Base-by-base conservation (phyloP, 2,113 vertebrate genomes). In the Morone chrysops region DNA sequence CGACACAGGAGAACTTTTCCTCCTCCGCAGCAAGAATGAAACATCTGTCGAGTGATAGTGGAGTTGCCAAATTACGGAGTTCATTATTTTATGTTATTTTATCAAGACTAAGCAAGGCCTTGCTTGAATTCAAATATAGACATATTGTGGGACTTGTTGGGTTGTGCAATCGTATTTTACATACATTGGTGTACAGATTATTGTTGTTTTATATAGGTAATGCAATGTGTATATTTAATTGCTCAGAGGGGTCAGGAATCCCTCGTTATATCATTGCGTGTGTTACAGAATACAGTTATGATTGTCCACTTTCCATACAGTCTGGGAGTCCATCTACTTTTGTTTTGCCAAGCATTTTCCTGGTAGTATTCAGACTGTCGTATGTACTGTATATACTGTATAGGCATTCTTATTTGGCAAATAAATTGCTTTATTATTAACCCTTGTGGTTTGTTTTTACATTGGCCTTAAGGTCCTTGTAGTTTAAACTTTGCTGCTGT, bases 121-220 rank as follows among this genome's bases (percentile, higher is more conserved):
- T 84, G 90, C 83, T 88, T 90, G 83, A 84, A 83, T 90, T 90
- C 51, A 90, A 80, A 88, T 85, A 84, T 74, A 88, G 82, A 91
- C 45, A 89, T 85, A 63, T 90, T 80, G 89, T 91, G 90, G 90
- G 90, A 93, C 80, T 91, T 94, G 86, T 90, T 93, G 93, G 93
- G 92, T 93, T 92, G 94, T 93, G 93, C 94, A 94, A 94, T 93
- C 79, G 88, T 94, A 90, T 91, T 94, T 94, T 89, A 92, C 90
- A 92, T 84, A 86, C 81, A 84, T 72, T 18, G 43, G 82, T 93
- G 93, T 94, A 94, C 90, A 94, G 87, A 92, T 80, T 88, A 73
- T 92, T 87, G 89, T 92, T 78, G 88, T 93, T 94, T 93, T 91
- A 69, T 90, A 89, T 91, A 90, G 91, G 78, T 90, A 86, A 87